phyloP scores from a whole-genome alignment of 2,113 vertebrate species.

The Oncorhynchus tshawytscha region DNA sequence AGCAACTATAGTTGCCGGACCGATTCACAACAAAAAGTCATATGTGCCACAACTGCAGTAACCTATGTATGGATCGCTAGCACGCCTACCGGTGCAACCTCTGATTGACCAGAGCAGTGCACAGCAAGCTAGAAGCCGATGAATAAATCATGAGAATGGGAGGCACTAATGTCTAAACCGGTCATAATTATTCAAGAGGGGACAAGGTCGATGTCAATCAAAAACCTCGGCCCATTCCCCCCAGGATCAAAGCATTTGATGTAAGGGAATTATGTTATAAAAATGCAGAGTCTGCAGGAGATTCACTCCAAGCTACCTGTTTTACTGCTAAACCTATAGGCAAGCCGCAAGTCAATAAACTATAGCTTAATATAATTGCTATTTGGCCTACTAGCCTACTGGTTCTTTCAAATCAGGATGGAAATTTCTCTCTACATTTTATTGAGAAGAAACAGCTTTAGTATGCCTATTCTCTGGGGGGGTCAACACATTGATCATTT shows the following conservation, averaged over 20 bases:
- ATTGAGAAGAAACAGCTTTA: too few relatives aligned
- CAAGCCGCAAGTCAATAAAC: too few relatives aligned
- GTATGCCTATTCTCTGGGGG: too few relatives aligned
- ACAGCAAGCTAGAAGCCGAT: constrained; percentile 27
- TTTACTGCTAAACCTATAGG: too few relatives aligned
- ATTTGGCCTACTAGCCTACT: too few relatives aligned
- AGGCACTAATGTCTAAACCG: constrained; percentile 60
- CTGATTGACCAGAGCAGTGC: constrained; percentile 6
- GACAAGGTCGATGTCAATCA: constrained; percentile 65
- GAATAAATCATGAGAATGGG: constrained; percentile 68
- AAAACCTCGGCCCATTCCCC: constrained; percentile 46
- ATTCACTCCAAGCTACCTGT: too few relatives aligned
- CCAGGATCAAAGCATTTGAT: constrained; percentile 18
- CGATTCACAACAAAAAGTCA: constrained; percentile 34
- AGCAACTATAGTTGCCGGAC: background rate
- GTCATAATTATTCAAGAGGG: constrained; percentile 63
- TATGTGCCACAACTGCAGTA: constrained; percentile 50
- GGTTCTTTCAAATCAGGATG: too few relatives aligned
- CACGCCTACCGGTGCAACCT: constrained; percentile 33
- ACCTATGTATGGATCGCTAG: constrained; percentile 57
- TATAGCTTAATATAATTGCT: too few relatives aligned
- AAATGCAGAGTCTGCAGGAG: background rate
- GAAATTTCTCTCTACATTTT: too few relatives aligned
- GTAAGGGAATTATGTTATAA: background rate
- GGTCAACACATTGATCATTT: too few relatives aligned